Evolutionary conservation across 1,140 invertebrate genomes (phyloP).

Genomic region (Drosophila tropicalis): DNA sequence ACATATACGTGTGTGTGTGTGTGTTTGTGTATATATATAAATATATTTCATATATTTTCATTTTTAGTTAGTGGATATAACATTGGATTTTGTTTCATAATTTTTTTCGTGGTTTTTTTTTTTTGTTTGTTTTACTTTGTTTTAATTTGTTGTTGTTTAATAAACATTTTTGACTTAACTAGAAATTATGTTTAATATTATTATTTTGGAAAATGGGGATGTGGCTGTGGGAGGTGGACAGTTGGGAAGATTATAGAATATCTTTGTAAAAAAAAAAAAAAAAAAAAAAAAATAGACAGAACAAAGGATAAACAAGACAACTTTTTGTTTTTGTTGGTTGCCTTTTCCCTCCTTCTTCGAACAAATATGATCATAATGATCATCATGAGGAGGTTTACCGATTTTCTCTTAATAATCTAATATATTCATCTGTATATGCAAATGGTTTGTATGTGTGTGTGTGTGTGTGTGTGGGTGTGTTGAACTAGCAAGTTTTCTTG

Average conservation of each 20-base stretch:
- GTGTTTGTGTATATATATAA: conserved; percentile 51
- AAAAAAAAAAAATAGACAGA: background rate
- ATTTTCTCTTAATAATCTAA: background rate
- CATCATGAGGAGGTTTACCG: background rate
- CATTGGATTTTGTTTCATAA: conserved; percentile 51
- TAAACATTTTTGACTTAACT: conserved; percentile 17
- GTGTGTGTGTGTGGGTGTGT: conserved; percentile 40
- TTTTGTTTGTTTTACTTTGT: conserved; percentile 3
- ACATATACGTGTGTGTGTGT: conserved; percentile 35
- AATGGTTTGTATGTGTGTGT: conserved; percentile 17
- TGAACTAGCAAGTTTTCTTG: conserved; percentile 50
- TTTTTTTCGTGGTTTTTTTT: background rate
- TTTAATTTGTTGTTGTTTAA: conserved; percentile 6
- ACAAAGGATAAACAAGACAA: background rate
- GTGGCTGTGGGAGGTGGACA: background rate
- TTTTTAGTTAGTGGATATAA: conserved; percentile 61
- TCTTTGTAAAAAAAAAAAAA: background rate
- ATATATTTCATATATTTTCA: conserved; percentile 70
- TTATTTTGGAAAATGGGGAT: background rate
- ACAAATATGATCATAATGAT: too few species aligned
- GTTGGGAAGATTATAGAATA: background rate
- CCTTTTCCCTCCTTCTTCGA: too few species aligned
- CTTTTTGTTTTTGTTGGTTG: background rate
- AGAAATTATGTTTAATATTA: conserved; percentile 17
- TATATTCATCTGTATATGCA: conserved; percentile 10